A percentile compares a stretch with the other conserved stretches of the same genome.
Conservation (phyloP, 2,888 invertebrate genomes). For the Sthenelais limicola region DNA sequence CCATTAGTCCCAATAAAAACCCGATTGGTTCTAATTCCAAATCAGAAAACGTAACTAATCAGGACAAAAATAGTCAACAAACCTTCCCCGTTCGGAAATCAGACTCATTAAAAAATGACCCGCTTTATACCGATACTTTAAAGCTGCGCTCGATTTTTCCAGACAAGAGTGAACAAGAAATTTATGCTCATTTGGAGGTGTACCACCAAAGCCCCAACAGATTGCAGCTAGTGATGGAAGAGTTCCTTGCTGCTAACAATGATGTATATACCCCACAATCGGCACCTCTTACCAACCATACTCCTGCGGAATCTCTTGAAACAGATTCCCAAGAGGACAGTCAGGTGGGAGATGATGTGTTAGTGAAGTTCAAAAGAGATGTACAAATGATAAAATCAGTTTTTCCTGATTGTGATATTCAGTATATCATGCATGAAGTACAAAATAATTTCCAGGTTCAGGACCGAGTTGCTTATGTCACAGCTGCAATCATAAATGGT, state of each 20-base stretch:
- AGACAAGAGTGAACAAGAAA: slow-evolving; percentile 61
- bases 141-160: slow-evolving; percentile 62
- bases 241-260: slow-evolving; percentile 48
- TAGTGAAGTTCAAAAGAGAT: slow-evolving; percentile 51
- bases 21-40: too few relatives aligned
- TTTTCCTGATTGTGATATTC: slow-evolving; percentile 68
- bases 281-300: neutral
- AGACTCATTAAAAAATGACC: slow-evolving; percentile 52
- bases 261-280: neutral
- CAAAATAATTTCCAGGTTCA: slow-evolving; percentile 51
- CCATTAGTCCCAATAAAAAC: neutral
- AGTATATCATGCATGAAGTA: slow-evolving; percentile 61
- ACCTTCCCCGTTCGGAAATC: neutral
- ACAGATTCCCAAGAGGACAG: too few relatives aligned
- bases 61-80: neutral
- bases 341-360: neutral
- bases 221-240: slow-evolving; percentile 63
- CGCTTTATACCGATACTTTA: slow-evolving; percentile 61
- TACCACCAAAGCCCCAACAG: slow-evolving; percentile 62
- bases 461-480: slow-evolving; percentile 58
- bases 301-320: too few relatives aligned
- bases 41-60: too few relatives aligned
- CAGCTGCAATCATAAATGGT: slow-evolving; percentile 59
- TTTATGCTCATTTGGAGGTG: slow-evolving; percentile 66
- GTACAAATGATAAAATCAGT: slow-evolving; percentile 59